Evolutionary conservation across 2,888 invertebrate genomes (phyloP), one percentile per base, ranked within the genome.

Genomic region (Stomorhina lunata): DNA sequence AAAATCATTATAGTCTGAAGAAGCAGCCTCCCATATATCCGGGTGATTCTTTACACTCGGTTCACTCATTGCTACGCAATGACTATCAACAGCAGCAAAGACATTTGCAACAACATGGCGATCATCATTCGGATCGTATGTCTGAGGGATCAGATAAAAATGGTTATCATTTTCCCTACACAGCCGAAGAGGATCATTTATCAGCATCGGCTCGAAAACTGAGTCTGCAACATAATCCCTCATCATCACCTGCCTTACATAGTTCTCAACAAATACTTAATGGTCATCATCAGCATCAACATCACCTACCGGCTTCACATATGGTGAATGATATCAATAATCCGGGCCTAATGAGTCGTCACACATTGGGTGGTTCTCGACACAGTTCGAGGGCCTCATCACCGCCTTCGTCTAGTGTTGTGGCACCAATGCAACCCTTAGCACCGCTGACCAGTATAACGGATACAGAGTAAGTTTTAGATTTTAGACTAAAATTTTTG

Each of bases 151-250:
- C 95, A 0, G 95, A 95, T 59, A 95, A 95, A 86, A 95, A 95
- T 87, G 96, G 96, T 86, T 97, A 96, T 90, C 92, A 95, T 82
- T 96, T 96, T 87, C 96, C 96, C 0, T 96, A 96, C 88, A 96
- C 96, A 85, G 95, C 95, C 84, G 95, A 95, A 91, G 95, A 95
- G 92, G 95, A 95, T 90, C 95, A 95, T 90, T 90, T 93, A 82
- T 92, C 92, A n/a, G n/a, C n/a, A 85, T 81, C 88, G 29, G 86
- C 87, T 3, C 88, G 90, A 4, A 90, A 90, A 34, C 83, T 88
- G 53, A 89, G 88, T 77, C 85, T 87, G 57, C 86, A 86, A 65
- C 87, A 86, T 32, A 85, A 84, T 17, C 88, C 86, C 59, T 84
- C 87, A 5, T 84, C 87, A 63, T 84, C 87, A 5, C 84, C 87